A percentile compares a stretch with the other conserved stretches of the same genome.
phyloP scores from a whole-genome alignment of 2,888 invertebrate genomes.

The Caenorhabditis becei region DNA sequence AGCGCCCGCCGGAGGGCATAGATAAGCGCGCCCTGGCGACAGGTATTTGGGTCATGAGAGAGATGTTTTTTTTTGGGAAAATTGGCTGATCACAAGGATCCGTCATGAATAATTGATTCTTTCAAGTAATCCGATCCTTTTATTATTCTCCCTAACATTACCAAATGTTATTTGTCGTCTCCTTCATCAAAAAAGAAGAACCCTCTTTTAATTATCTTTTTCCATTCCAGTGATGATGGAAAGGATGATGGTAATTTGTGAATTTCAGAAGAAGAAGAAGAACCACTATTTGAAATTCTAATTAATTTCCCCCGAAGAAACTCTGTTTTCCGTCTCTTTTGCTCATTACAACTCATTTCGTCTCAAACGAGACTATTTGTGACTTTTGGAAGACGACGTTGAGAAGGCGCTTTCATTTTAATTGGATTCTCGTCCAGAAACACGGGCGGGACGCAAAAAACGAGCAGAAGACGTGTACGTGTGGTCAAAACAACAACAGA shows the following conservation, averaged over 20 bases:
- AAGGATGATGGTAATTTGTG: too few species aligned
- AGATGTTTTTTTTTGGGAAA: too few species aligned
- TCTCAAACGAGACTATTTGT: constrained; percentile 29
- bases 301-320: constrained; percentile 21
- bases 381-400: constrained; percentile 38
- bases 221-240: too few species aligned
- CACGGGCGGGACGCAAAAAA: constrained; percentile 11
- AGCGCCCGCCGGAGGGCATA: not conserved
- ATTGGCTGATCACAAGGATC: not conserved
- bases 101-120: constrained; percentile 39
- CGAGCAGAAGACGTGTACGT: constrained; percentile 4
- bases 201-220: too few species aligned
- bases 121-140: constrained; percentile 47
- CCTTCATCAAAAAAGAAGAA: not conserved
- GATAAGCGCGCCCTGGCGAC: not conserved
- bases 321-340: constrained; percentile 21
- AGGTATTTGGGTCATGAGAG: not conserved
- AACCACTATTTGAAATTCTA: constrained; percentile 1
- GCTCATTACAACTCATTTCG: constrained; percentile 32
- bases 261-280: too few species aligned
- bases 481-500: constrained; percentile 43
- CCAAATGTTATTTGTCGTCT: too few species aligned
- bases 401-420: constrained; percentile 46
- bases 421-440: constrained; percentile 49
- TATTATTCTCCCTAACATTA: constrained; percentile 21